Base-by-base conservation (phyloP, 2,113 vertebrate species). In the Andinoacara biseriatus region DNA sequence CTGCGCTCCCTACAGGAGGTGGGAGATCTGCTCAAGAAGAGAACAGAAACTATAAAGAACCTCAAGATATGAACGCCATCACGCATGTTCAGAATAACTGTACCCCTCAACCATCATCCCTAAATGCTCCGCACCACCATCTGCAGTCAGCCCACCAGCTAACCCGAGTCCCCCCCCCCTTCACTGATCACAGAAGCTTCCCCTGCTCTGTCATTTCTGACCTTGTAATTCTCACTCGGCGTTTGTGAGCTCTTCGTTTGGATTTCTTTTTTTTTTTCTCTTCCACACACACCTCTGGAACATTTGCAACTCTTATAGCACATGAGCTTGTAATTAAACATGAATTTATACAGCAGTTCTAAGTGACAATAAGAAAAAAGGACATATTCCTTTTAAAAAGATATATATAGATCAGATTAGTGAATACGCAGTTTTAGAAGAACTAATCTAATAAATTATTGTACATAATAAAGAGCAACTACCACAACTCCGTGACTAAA, bases 1-100 rank as follows among this genome's bases (percentile, higher is more conserved):
- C 95, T 98, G 89, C 97, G 97, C 75, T 99, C 98, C 4, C 93
- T 99, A 91, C 97, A 98, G 94, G 98, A 99, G 94, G 95, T 96
- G 46, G 97, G 97, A 76, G 98, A 99, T 58, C 96, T 99, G 87
- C 96, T 99, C 87, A 97, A 94, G 94, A 99, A 98, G 94, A 97
- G 97, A 96, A 96, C 97, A 0, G 98, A 99, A 87, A 96, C 96
- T 59, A 92, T 99, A 87, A 98, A 98, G 93, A 97, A 95, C 94
- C 95, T 99, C 84, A 99, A 98, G 95, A 97, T 99, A 92, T 99
- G 95, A 97, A 58, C 20, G 2, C 57, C 81, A 60, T 40, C 79
- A 49, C 40, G n/a, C 65, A 46, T 74, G 57, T 72, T 76, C 26
- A n/a, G 56, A 86, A 74, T 80, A 78, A 92, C 86, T 90, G 22